Base-by-base conservation (phyloP, 2,888 invertebrate genomes). In the Himalopsyche japonica region DNA sequence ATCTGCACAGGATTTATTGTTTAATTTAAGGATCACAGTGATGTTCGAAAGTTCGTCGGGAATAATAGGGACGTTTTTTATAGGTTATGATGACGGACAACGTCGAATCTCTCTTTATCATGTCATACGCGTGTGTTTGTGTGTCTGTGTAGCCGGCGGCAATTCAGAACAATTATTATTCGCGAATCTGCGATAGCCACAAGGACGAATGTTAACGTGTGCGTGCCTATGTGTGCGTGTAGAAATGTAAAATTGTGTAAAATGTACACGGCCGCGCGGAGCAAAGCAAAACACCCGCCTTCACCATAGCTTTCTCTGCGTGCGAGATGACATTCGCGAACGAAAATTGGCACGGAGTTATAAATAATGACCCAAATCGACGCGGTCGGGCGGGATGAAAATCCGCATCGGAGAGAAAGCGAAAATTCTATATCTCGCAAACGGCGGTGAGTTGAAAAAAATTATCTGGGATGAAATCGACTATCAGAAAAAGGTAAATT, bases 401-500 rank as follows among this genome's bases (percentile, higher is more conserved):
- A 57, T 57, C 57, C 57, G 20, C 24, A 57, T 57, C 8, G 57
- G 57, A 57, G 57, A 57, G 57, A 57, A 57, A 57, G 57, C 57
- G 57, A 57, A 57, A 57, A 57, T 57, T 57, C 57, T 57, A 57
- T 57, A 24, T 57, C 57, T 57, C 78, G 84, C 77, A 78, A 49
- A 80, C 80, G 32, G 76, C 77, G 79, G n/a, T 76, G 57, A 57
- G 57, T 57, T 57, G 57, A 57, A 57, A 81, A 84, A 78, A 84
- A 79, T 81, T 82, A 82, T 82, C 84, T 84, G 84, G 84, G 84
- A 82, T 81, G 82, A 82, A 78, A 84, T 84, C 79, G 84, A 81
- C 84, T 84, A 84, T 84, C 84, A 79, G 82, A 82, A 57, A 57
- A 81, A 84, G 79, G 79, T 77, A 76, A 34, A 34, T 48, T 76